A percentile compares a stretch with the other conserved stretches of the same genome.
These are phyloP conservation scores for Cyclargus thomasi DNA, from an alignment of 1,140 invertebrate genomes.

Conservation along the genomic window DNA sequence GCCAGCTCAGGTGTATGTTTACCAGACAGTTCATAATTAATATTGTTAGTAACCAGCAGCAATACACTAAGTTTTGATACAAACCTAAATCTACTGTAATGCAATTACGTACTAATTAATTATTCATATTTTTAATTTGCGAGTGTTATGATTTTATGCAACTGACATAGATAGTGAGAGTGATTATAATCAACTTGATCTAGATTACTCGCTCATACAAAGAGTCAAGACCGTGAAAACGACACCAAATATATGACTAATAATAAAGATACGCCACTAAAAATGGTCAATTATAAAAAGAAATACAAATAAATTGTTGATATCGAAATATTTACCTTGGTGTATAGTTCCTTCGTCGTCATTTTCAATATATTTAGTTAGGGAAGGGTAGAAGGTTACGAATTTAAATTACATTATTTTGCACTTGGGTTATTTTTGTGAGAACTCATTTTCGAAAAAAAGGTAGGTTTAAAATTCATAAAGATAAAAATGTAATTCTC, in stretches of 20 bases:
- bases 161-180: slow-evolving; percentile 45
- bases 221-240: slow-evolving; percentile 12
- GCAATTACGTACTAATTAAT: slow-evolving; percentile 35
- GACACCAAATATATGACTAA: background rate
- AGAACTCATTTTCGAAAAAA: slow-evolving; percentile 63
- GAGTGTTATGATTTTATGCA: slow-evolving; percentile 36
- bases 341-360: slow-evolving; percentile 74
- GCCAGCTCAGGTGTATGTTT: too few species aligned
- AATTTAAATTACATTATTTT: slow-evolving; percentile 46
- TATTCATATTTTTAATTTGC: slow-evolving; percentile 36
- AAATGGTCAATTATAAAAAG: slow-evolving; percentile 22
- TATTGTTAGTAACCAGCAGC: background rate
- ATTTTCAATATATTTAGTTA: slow-evolving; percentile 46
- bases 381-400: slow-evolving; percentile 19
- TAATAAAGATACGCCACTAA: background rate
- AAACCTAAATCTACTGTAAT: slow-evolving; percentile 11
- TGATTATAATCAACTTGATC: slow-evolving; percentile 22
- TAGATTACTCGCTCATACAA: slow-evolving; percentile 11
- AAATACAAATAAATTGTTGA: slow-evolving; percentile 18
- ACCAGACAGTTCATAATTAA: too few species aligned
- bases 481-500: slow-evolving; percentile 32
- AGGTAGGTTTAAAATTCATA: slow-evolving; percentile 60
- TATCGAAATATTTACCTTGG: slow-evolving; percentile 63
- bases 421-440: slow-evolving; percentile 52
- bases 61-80: background rate